Evolutionary conservation across 2,797 vertebrate genomes (phyloP), one percentile per base, ranked within the genome.

Genomic region (Danio jaintianensis): DNA sequence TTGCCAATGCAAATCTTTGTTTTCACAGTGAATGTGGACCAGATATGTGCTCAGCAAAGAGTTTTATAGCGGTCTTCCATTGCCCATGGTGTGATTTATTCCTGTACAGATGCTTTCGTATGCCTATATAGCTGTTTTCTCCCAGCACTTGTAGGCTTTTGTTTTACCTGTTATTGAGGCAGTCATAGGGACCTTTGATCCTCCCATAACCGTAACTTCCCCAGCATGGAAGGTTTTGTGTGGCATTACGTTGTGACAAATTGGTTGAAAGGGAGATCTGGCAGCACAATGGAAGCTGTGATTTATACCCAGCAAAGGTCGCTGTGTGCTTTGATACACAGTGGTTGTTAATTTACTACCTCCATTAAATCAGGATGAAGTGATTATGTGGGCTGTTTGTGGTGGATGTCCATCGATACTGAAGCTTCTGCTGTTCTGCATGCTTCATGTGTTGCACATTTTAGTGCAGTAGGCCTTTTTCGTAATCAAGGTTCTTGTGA

Each of bases 231-330:
- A 63, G 75, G 40, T 61, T 63, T 87, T 45, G 75, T 47, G 85
- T 83, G 86, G 85, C 83, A 83, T 86, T 89, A 88, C 82, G 83
- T 85, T 52, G 87, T 92, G 92, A 93, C 91, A 93, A 93, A 94
- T 94, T 93, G 90, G 89, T 89, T 91, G 90, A 91, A 93, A 92
- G 89, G 88, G 88, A 90, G 88, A 87, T 76, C 88, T 92, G 92
- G 91, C 93, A 92, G 89, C 87, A 84, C 87, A 93, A 91, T 88
- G 89, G 61, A 81, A 75, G 78, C 55, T 75, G 84, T 93, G 92
- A 94, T 93, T 93, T 93, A 93, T 90, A 89, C 90, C 80, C 68
- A 81, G 80, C 78, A 92, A 94, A 94, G 93, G 92, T 93, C 92
- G 91, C 82, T 10, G 78, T 75, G 63, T 56, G 81, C 84, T 81